Conservation (phyloP, 1,140 invertebrate genomes). For the Diorhabda carinulata region DNA sequence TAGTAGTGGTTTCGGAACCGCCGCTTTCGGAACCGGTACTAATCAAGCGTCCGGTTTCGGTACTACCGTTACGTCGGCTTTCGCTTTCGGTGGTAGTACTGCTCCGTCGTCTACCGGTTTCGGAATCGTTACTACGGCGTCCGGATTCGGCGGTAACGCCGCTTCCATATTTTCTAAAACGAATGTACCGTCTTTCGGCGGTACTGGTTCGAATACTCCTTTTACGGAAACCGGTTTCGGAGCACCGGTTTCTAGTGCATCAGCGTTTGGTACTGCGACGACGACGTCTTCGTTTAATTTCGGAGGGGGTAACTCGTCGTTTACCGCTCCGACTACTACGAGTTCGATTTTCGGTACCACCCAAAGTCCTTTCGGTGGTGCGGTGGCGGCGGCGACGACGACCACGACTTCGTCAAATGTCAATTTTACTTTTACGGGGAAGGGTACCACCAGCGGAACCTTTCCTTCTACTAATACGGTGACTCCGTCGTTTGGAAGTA, state of each 20-base stretch:
- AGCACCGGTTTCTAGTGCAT: neutral
- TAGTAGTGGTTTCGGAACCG: neutral
- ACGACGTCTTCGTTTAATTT: conserved; percentile 9
- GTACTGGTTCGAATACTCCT: neutral
- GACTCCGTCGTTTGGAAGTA: neutral
- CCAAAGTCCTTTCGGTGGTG: neutral
- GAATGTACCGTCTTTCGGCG: neutral
- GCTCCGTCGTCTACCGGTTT: neutral
- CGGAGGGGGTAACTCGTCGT: neutral
- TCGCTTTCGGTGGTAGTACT: neutral
- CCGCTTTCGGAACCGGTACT: neutral
- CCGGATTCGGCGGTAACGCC: neutral
- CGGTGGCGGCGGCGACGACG: neutral
- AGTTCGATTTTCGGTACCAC: conserved; percentile 11
- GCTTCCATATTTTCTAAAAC: conserved; percentile 3
- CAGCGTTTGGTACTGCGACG: neutral
- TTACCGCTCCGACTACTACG: neutral
- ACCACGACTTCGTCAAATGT: neutral
- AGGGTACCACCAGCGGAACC: neutral
- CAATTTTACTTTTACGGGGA: neutral
- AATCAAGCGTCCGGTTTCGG: neutral
- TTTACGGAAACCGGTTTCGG: too few relatives aligned
- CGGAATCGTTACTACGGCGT: neutral
- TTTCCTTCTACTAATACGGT: conserved; percentile 1
- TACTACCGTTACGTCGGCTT: neutral